Percentiles rank a stretch among this genome's conserved stretches.
phyloP scores from a whole-genome alignment of 2,888 invertebrate species.

The Campopleginae sp. region DNA sequence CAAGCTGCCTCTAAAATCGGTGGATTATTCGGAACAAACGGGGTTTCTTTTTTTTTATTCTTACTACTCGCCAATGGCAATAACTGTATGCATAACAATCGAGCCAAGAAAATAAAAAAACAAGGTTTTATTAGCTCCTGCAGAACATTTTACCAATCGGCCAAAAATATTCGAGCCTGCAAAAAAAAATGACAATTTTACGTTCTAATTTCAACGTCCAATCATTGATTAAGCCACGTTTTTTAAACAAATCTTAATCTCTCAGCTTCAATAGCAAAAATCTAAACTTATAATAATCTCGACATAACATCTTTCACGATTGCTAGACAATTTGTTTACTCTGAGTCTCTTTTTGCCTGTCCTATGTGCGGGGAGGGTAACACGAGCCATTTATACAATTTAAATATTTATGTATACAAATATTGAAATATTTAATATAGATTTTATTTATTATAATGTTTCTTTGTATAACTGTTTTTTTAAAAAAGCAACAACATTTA shows the following conservation, averaged over 20 bases:
- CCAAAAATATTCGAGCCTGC: conserved; percentile 50
- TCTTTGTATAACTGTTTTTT: conserved; percentile 61
- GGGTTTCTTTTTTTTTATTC: conserved; percentile 43
- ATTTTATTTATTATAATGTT: conserved; percentile 70
- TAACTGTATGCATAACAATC: conserved; percentile 67
- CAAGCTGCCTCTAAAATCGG: conserved; percentile 78
- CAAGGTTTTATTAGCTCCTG: conserved; percentile 61
- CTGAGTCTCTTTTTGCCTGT: conserved; percentile 73
- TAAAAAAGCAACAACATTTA: conserved; percentile 37
- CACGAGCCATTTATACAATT: conserved; percentile 76
- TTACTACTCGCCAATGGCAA: conserved; percentile 68
- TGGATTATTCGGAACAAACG: conserved; percentile 69
- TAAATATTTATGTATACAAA: conserved; percentile 38
- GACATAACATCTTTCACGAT: conserved; percentile 60
- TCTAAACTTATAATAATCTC: conserved; percentile 58
- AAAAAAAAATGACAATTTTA: conserved; percentile 48
- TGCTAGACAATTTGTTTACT: conserved; percentile 46
- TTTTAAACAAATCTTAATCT: not conserved
- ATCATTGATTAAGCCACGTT: conserved; percentile 3
- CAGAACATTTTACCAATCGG: conserved; percentile 61
- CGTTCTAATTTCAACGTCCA: conserved; percentile 64
- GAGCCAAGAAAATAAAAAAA: conserved; percentile 47
- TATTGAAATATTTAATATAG: conserved; percentile 28
- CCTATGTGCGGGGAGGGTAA: conserved; percentile 82
- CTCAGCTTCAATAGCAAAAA: conserved; percentile 40